Evolutionary conservation across 2,888 invertebrate species (phyloP).

Genomic region (Lobophora halterata): DNA sequence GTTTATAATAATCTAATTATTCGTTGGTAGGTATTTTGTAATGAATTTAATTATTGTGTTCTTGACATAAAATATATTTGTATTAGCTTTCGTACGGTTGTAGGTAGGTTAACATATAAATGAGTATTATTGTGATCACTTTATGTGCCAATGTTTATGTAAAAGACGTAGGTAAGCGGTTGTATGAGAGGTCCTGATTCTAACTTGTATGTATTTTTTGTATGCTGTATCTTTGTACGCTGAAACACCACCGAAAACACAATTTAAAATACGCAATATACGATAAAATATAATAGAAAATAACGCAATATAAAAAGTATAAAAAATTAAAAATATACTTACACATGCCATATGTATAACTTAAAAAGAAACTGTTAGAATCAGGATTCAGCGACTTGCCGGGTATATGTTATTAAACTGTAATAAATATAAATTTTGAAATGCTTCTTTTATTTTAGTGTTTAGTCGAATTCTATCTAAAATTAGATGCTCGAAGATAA

Average conservation of each 20-base stretch:
- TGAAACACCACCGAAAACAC: conserved; percentile 6
- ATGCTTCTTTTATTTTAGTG: conserved; percentile 1
- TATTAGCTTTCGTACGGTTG: conserved; percentile 54
- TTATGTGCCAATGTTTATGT: conserved; percentile 72
- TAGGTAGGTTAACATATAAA: conserved; percentile 41
- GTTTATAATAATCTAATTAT: conserved; percentile 49
- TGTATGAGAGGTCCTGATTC: conserved; percentile 46
- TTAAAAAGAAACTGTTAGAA: conserved; percentile 1
- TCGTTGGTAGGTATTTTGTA: conserved; percentile 56
- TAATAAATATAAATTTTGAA: conserved; percentile 49
- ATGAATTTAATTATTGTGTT: conserved; percentile 51
- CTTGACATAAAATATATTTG: conserved; percentile 28
- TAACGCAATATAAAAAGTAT: too few relatives aligned
- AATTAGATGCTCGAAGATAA: too few relatives aligned
- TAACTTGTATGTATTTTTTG: conserved; percentile 5
- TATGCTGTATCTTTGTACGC: too few relatives aligned
- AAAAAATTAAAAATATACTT: background rate
- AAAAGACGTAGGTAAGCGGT: conserved; percentile 55
- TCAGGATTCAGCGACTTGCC: conserved; percentile 21
- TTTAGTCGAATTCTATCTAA: too few relatives aligned
- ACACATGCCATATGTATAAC: conserved; percentile 8
- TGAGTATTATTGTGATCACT: conserved; percentile 72
- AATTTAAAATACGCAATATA: background rate
- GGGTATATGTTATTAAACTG: conserved; percentile 22
- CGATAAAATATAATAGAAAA: too few relatives aligned